These are phyloP conservation scores for Drosophila cracens DNA, from an alignment of 2,888 invertebrate species.

Conservation along the genomic window DNA sequence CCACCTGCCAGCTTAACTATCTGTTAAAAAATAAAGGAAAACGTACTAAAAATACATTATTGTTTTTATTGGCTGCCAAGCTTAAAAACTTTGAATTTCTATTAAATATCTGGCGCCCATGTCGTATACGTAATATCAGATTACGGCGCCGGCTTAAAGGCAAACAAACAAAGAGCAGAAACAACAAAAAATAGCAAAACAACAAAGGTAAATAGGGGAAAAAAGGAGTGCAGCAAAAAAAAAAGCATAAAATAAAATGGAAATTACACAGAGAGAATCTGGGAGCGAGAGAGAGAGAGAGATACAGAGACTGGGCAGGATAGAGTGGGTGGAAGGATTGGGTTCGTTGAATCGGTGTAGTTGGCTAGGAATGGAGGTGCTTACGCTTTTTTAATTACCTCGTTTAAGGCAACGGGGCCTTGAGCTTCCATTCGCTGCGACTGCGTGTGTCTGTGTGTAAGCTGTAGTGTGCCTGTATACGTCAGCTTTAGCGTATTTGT, in stretches of 20 bases:
- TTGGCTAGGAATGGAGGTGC: constrained; percentile 68
- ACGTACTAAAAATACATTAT: constrained; percentile 48
- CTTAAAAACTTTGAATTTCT: constrained; percentile 73
- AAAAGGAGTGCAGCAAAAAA: constrained; percentile 67
- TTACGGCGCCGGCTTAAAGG: constrained; percentile 74
- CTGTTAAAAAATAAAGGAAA: constrained; percentile 32
- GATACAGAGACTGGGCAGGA: not conserved
- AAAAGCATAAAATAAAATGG: constrained; percentile 76
- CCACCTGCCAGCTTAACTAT: constrained; percentile 65
- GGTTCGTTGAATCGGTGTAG: constrained; percentile 43
- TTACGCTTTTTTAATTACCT: constrained; percentile 79
- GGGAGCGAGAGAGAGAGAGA: constrained; percentile 2
- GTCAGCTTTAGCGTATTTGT: constrained; percentile 38
- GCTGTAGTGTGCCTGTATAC: constrained; percentile 27
- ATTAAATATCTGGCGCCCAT: constrained; percentile 74
- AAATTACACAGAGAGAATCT: constrained; percentile 65
- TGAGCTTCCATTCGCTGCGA: constrained; percentile 50
- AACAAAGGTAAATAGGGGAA: constrained; percentile 72
- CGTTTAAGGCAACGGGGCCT: constrained; percentile 71
- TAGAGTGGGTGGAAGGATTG: constrained; percentile 12
- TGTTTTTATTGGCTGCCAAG: constrained; percentile 68
- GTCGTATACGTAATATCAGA: constrained; percentile 80
- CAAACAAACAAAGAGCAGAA: constrained; percentile 48
- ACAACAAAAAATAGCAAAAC: constrained; percentile 63
- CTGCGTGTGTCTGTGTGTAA: constrained; percentile 21